Evolutionary conservation across 2,888 invertebrate genomes (phyloP), one percentile per base, ranked within the genome.

Genomic region (Himalopsyche anomala): DNA sequence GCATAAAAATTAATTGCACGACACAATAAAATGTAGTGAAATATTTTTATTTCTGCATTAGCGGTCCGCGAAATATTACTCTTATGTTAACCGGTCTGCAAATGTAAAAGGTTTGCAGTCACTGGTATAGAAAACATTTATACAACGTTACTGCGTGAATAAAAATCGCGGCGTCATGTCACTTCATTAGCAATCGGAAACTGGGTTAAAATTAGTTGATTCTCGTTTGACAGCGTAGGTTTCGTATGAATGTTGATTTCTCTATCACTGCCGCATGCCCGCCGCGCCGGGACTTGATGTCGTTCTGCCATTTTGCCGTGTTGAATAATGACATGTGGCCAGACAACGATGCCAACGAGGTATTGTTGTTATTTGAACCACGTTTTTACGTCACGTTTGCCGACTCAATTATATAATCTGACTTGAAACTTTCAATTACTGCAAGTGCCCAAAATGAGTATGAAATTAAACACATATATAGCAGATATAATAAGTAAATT

Each of bases 171-270:
- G 62, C 62, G 19, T 62, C 62, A 62, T 62, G 19, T 62, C 62
- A 51, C 51, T 51, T 51, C 51, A 62, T 62, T 62, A 62, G 62
- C 62, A 62, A 62, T 62, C 62, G 28, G 19, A 62, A 62, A 62
- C 62, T 62, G 62, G 62, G 62, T 62, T 62, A 62, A 62, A 62
- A 62, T 62, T 62, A 62, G 62, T 62, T 62, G 62, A 62, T 9
- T 62, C 19, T 62, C 62, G 62, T 62, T 62, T 28, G 62, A 28
- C 62, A 28, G 62, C n/a, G 19, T 19, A 62, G 19, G 62, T 62
- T 62, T 62, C 9, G 62, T 62, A 19, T 19, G 28, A 62, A 62
- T 62, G 62, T 62, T 62, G 62, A 62, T 62, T 62, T 62, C 62
- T 62, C 62, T 62, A 62, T 62, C 62, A 62, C 62, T 62, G 28